phyloP scores from a whole-genome alignment of 2,888 invertebrate genomes.

The Tricholauxania praeusta region DNA sequence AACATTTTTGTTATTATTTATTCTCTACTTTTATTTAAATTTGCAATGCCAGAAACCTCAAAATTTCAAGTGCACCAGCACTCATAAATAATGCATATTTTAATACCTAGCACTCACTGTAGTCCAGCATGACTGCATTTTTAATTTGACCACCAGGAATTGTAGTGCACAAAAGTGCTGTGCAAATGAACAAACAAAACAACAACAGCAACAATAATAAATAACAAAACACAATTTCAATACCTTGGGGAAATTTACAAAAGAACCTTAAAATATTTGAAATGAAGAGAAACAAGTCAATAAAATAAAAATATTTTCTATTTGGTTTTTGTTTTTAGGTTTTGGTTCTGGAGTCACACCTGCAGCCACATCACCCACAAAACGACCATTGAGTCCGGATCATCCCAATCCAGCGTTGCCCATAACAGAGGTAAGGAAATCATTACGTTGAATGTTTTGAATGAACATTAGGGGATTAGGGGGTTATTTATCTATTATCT shows the following conservation, averaged over 20 bases:
- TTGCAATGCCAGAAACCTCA: too few relatives aligned
- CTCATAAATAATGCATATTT: too few relatives aligned
- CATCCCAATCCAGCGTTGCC: slow-evolving; percentile 77
- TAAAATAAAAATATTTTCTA: slow-evolving; percentile 8
- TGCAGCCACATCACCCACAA: slow-evolving; percentile 70
- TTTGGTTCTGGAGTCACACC: slow-evolving; percentile 70
- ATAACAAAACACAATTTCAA: neutral
- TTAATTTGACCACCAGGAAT: slow-evolving; percentile 2
- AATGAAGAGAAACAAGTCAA: neutral
- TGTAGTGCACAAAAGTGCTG: neutral
- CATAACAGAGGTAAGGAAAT: slow-evolving; percentile 72
- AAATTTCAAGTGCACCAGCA: too few relatives aligned
- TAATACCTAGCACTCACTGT: too few relatives aligned
- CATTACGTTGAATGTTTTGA: too few relatives aligned
- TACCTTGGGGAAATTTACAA: slow-evolving; percentile 4
- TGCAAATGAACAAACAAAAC: neutral
- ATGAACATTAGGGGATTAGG: too few relatives aligned
- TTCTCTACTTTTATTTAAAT: too few relatives aligned
- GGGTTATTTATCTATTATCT: too few relatives aligned
- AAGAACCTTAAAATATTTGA: neutral
- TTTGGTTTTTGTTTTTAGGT: slow-evolving; percentile 62
- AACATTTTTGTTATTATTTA: too few relatives aligned
- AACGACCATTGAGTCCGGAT: slow-evolving; percentile 73
- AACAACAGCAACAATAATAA: neutral
- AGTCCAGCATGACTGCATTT: neutral